phyloP scores from a whole-genome alignment of 1,140 invertebrate genomes.

The Drosophila willistoni region DNA sequence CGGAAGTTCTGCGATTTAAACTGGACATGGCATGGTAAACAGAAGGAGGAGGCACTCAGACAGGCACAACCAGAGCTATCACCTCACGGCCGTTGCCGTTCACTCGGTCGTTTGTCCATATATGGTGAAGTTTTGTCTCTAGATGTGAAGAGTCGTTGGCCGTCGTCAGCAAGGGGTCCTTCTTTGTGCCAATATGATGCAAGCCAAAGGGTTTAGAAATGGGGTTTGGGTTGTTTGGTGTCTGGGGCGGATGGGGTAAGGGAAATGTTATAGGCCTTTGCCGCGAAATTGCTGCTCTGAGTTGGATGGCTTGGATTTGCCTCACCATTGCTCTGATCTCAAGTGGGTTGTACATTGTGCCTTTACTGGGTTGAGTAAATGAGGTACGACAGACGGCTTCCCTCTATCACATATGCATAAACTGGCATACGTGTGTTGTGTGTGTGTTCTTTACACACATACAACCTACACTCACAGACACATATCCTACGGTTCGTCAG shows the following conservation, averaged over 20 bases:
- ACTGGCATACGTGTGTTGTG: conserved; percentile 24
- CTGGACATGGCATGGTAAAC: conserved; percentile 66
- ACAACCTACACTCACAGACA: too few relatives aligned
- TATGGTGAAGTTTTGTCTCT: conserved; percentile 66
- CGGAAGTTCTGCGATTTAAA: conserved; percentile 64
- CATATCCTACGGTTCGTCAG: conserved; percentile 51
- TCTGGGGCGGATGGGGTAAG: not conserved
- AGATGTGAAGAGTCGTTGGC: conserved; percentile 57
- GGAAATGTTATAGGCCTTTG: conserved; percentile 28
- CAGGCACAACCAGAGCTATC: conserved; percentile 14
- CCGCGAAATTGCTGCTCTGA: conserved; percentile 53
- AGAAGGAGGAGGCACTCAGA: conserved; percentile 49
- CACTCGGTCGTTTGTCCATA: conserved; percentile 57
- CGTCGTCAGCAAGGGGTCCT: conserved; percentile 67
- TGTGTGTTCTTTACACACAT: conserved; percentile 19
- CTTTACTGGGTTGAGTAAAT: conserved; percentile 29
- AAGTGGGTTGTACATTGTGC: conserved; percentile 69
- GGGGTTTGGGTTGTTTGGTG: not conserved
- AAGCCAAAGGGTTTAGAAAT: conserved; percentile 29
- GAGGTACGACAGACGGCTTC: conserved; percentile 19
- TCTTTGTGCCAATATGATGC: conserved; percentile 62
- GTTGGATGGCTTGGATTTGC: conserved; percentile 35
- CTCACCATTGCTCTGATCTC: conserved; percentile 67
- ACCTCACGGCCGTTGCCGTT: conserved; percentile 24
- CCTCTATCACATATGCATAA: conserved; percentile 43